A percentile compares a stretch with the other conserved stretches of the same genome.
phyloP scores from a whole-genome alignment of 2,113 vertebrate species.

The Phasianus colchicus region DNA sequence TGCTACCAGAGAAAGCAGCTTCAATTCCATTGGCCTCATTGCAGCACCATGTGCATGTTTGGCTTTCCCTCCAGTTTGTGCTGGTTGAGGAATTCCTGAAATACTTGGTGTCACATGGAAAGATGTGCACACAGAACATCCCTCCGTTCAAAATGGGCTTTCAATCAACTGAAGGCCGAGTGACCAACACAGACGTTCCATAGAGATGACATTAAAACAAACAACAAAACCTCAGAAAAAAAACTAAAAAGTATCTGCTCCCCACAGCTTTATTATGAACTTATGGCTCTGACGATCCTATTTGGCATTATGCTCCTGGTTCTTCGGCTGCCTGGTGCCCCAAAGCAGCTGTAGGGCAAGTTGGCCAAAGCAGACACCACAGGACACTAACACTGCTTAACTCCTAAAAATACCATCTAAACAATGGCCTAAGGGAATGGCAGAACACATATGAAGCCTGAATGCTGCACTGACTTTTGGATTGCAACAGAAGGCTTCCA shows the following conservation, averaged over 20 bases:
- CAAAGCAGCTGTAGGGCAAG: background rate
- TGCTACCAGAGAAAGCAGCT: background rate
- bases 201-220: background rate
- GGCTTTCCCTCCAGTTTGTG: background rate
- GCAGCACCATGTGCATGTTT: background rate
- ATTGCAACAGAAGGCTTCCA: constrained; percentile 46
- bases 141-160: background rate
- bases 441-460: background rate
- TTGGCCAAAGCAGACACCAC: background rate
- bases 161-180: background rate
- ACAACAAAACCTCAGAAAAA: no score
- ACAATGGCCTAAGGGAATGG: background rate
- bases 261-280: background rate
- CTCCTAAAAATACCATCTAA: background rate
- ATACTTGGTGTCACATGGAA: background rate
- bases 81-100: background rate
- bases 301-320: background rate
- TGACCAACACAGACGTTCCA: background rate
- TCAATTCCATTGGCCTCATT: background rate
- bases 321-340: background rate
- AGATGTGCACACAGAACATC: background rate
- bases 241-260: background rate
- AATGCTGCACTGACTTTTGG: constrained; percentile 42
- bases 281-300: background rate
- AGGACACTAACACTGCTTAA: background rate